Base-by-base conservation (phyloP, 1,140 invertebrate genomes). In the Cydia strobilella region DNA sequence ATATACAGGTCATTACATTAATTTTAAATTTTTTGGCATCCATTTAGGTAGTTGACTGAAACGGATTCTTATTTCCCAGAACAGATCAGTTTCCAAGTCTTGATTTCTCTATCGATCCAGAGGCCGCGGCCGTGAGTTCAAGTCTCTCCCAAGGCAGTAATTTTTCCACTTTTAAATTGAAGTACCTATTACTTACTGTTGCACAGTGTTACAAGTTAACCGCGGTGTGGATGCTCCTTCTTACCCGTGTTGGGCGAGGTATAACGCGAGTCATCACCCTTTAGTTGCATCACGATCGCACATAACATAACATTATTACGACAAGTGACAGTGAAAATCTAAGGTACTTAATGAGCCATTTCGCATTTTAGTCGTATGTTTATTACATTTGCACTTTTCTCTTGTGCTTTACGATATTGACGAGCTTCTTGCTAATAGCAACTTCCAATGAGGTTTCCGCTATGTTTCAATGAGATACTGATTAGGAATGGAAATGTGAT, bases 301-400 rank as follows among this genome's bases (percentile, higher is more conserved):
- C 20, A 23, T 20, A 9, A 23, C 9, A 6, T 18, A 54, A 59
- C n/a, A 23, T 18, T 23, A 59, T 59, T 59, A 23, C n/a, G 15
- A 48, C 51, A 54, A 10, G 54, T 69, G 65, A 69, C 65, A 69
- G 27, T 39, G 23, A 35, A 69, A 69, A 69, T 15, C 65, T 42
- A 42, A 42, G 31, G 51, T 18, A 18, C n/a, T 59, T 69, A 69
- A 69, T 69, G 65, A 69, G 65, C 31, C 13, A 69, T 69, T 69
- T 69, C 65, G 27, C 15, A 69, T 69, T 69, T 69, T 15, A 35
- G 31, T 39, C 65, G 31, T 39, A 18, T 69, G 27, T 18, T 39
- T 42, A 69, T 15, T 69, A 69, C 18, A 35, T 69, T 69, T 39
- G 65, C 65, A 42, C 65, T 35, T 69, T 69, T 69, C 65, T 69